Conservation (phyloP, 2,113 vertebrate species). For the Onychostoma macrolepis region DNA sequence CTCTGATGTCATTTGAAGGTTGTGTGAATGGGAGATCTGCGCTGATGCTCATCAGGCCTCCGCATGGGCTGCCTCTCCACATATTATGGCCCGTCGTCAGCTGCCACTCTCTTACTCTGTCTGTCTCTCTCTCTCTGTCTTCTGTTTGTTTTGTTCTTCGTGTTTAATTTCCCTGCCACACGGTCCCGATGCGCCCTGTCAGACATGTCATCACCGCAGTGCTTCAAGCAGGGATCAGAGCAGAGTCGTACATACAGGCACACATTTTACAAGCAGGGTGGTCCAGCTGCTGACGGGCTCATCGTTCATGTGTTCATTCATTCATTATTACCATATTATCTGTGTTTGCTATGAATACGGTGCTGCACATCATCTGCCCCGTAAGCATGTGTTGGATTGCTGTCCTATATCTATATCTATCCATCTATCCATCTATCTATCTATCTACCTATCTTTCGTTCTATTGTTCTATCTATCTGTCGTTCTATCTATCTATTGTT, state of each 20-base stretch:
- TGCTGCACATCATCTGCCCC: neutral
- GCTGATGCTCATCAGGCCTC: constrained; percentile 15
- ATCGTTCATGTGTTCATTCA: neutral
- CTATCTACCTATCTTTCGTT: neutral
- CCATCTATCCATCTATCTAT: neutral
- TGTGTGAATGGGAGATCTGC: constrained; percentile 61
- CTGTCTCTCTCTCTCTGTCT: constrained; percentile 14
- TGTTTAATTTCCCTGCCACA: constrained; percentile 71
- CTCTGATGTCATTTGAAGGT: constrained; percentile 76
- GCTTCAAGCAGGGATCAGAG: constrained; percentile 54
- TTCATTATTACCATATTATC: neutral
- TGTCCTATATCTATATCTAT: neutral
- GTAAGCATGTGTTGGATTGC: neutral
- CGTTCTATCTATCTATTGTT: neutral
- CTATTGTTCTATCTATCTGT: neutral
- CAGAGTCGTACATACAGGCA: constrained; percentile 22
- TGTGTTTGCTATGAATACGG: neutral
- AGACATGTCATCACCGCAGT: constrained; percentile 61
- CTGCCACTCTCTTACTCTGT: neutral
- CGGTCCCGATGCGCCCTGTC: constrained; percentile 65
- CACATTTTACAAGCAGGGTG: neutral
- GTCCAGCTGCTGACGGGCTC: neutral
- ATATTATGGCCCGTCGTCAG: constrained; percentile 8
- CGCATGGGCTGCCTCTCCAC: neutral
- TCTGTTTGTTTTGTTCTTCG: constrained; percentile 71